Evolutionary conservation across 2,888 invertebrate species (phyloP).

Genomic region (Tetanocera ferruginea): DNA sequence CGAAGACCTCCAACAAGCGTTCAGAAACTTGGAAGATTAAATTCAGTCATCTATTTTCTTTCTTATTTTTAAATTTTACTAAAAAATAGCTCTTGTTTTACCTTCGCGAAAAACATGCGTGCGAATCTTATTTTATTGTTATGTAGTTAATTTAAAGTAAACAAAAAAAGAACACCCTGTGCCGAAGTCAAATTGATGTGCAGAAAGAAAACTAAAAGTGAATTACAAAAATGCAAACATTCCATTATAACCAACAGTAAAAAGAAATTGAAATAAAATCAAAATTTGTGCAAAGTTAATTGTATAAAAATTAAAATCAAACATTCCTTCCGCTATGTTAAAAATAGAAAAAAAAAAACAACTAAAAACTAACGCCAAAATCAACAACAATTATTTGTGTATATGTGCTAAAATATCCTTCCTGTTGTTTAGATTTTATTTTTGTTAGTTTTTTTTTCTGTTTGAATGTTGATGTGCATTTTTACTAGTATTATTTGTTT

Average conservation of each 20-base stretch:
- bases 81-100: constrained; percentile 18
- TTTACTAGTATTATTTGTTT: constrained; percentile 35
- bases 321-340: constrained; percentile 38
- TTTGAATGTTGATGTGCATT: constrained; percentile 32
- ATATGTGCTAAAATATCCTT: constrained; percentile 13
- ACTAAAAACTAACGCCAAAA: constrained; percentile 17
- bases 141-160: constrained; percentile 43
- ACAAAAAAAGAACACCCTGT: constrained; percentile 23
- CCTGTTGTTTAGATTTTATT: not conserved
- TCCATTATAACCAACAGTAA: constrained; percentile 37
- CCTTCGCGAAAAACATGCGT: not conserved
- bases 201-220: constrained; percentile 9
- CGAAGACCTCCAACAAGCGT: constrained; percentile 97
- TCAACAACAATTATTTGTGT: constrained; percentile 13
- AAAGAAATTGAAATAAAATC: constrained; percentile 7
- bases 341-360: constrained; percentile 2
- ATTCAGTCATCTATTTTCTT: constrained; percentile 29
- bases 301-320: not conserved
- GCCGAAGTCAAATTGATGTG: constrained; percentile 38
- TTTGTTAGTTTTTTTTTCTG: constrained; percentile 9
- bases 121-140: constrained; percentile 38
- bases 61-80: constrained; percentile 41
- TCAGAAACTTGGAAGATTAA: constrained; percentile 99
- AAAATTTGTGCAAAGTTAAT: constrained; percentile 16
- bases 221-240: constrained; percentile 33